A percentile compares a stretch with the other conserved stretches of the same genome.
Conservation (phyloP, 2,797 vertebrate genomes). For the Epinephelus malabaricus region DNA sequence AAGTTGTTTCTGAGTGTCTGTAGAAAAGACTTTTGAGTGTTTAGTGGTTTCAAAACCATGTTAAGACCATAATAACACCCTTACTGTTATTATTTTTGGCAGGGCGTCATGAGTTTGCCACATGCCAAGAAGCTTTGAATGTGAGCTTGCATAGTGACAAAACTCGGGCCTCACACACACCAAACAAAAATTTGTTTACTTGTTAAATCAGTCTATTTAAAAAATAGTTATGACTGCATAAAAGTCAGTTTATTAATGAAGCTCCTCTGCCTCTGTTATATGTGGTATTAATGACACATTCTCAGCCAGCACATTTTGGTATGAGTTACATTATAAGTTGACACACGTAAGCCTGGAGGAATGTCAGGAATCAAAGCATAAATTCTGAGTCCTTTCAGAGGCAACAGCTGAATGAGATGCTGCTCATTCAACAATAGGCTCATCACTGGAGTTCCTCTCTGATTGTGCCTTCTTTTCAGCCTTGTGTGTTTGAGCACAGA, state of each 20-base stretch:
- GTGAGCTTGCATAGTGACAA: not conserved
- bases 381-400: constrained; percentile 46
- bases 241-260: too few relatives aligned
- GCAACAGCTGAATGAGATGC: constrained; percentile 72
- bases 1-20: not conserved
- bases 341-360: constrained; percentile 23
- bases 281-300: not conserved
- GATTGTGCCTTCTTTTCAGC: not conserved
- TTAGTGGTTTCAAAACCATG: constrained; percentile 1
- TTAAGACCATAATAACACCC: constrained; percentile 2
- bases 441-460: constrained; percentile 16
- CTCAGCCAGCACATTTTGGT: not conserved
- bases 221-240: not conserved
- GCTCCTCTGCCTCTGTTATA: not conserved
- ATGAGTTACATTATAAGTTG: not conserved
- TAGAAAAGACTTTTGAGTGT: not conserved
- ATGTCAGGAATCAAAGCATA: constrained; percentile 67
- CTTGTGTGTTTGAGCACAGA: not conserved
- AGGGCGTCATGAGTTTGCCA: constrained; percentile 28
- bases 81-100: constrained; percentile 43
- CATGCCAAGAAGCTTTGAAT: constrained; percentile 30
- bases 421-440: constrained; percentile 36
- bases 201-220: not conserved
- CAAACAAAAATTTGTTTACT: not conserved
- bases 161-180: not conserved